Evolutionary conservation across 37 sponge, comb jelly and placozoan genomes (phyloP), one percentile per base, ranked within the genome.

Genomic region (Hormiphora californensis): DNA sequence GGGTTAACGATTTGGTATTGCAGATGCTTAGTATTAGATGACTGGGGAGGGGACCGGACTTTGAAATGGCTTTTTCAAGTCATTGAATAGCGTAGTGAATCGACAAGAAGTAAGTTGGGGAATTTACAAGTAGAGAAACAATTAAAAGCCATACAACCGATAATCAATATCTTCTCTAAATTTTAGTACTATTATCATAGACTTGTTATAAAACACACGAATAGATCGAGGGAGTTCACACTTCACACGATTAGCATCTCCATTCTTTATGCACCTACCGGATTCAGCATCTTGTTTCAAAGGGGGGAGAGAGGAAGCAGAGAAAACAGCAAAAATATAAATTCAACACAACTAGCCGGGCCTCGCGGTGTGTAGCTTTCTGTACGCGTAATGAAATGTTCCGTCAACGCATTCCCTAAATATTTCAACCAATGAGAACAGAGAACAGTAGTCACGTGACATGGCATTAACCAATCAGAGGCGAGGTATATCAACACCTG

Each of bases 381-480:
- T n/a, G n/a, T n/a, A n/a, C n/a, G n/a, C n/a, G n/a, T 73, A 73
- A 41, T 73, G 81, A 73, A 73, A 73, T 73, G 81, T 73, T 33
- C 81, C 81, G 81, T 73, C 81, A 73, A 73, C 81, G 46, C 81
- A 28, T 73, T 57, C 61, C n/a, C n/a, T 57, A 57, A 57, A 57
- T 28, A 19, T 57, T 57, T 12, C 23, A 57, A 28, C 61, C 61
- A 57, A 57, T 30, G 30, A 57, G 61, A 5, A 30, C n/a, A 4
- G 61, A 57, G n/a, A n/a, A n/a, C n/a, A n/a, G n/a, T n/a, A 30
- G n/a, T 15, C 61, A 57, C 61, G 61, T 57, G 61, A 57, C 61
- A 57, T 12, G 27, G 9, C 23, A n/a, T 57, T 5, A 30, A 28
- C 61, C 61, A 19, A 57, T 57, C 15, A 57, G 61, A 57, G 15